Evolutionary conservation across 2,888 invertebrate genomes (phyloP), one percentile per base, ranked within the genome.

Genomic region (Smittia sp.): DNA sequence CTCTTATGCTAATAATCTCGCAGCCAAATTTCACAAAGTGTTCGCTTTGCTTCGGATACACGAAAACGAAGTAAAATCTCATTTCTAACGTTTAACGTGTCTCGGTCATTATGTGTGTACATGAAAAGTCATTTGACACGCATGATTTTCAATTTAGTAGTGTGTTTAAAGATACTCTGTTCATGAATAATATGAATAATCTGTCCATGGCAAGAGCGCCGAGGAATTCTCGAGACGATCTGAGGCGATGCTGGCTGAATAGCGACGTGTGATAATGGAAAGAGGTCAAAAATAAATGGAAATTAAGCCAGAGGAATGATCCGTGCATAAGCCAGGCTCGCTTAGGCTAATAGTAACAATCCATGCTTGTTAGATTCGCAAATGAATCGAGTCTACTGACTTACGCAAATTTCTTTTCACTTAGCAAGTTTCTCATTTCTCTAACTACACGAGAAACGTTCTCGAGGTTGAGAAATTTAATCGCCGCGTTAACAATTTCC

Each of bases 121-220:
- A 72, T 72, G 72, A 58, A 72, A 38, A 70, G 72, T 73, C 46
- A 73, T 73, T 73, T 73, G 73, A 73, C 73, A 73, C 65, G 65
- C 73, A 73, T 73, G 73, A 73, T 65, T 73, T 46, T 73, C 52
- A 63, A 73, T 73, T 73, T 73, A 20, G 22, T 20, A 38, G 62
- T 62, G 62, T 62, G 62, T 62, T 72, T 72, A 72, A 72, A 38
- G 22, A 58, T 46, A 22, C 22, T 20, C 7, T 58, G 7, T 46
- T 58, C 58, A 3, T 58, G 58, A 58, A 58, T 46, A 46, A 46
- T 46, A n/a, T 46, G 46, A 46, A 46, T 58, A 58, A 18, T 20
- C 20, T 13, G 58, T 58, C n/a, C 18, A 46, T 11, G n/a, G 15
- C 46, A 58, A 18, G 2, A 58, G 58, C 9, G 22, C n/a, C n/a